Base-by-base conservation (phyloP, 53 echinoderm and acorn worm genomes). In the Patiria pectinifera region DNA sequence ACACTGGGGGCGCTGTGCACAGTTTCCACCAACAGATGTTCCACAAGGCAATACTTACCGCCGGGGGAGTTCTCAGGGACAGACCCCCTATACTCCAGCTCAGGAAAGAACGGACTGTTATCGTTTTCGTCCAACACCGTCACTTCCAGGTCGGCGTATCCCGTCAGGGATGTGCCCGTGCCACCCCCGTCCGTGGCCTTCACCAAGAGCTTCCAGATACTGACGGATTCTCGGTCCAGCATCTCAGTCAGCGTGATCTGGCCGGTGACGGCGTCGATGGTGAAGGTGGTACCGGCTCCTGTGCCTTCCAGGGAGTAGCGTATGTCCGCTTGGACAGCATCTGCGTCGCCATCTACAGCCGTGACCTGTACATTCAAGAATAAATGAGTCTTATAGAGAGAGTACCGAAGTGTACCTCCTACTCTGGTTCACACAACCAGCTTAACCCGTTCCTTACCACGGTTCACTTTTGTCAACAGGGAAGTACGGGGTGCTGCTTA, bases 71-170 rank as follows among this genome's bases (percentile, higher is more conserved):
- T 89, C 80, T 96, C 98, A 14, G 74, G 79, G n/a, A 98, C 96
- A 70, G 79, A 63, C 7, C 95, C 98, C 12, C 84, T 92, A 76
- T 98, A 98, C 46, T 95, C 96, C 66, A 84, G 71, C 3, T 92
- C 94, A 12, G 92, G 92, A 87, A 96, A 98, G n/a, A 35, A 23
- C 14, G 98, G 98, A 0, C 10, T 43, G 71, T 96, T 94, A 77
- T 98, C 98, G 35, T 98, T 98, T 63, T 92, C 83, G 89, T 98
- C 98, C 0, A 7, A 75, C 8, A 98, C 95, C 4, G 86, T 87
- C 45, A 98, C 87, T 13, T 66, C 83, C 18, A 98, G 83, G 44
- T 96, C 92, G 3, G 96, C 95, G 62, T 83, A 95, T 62, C 94
- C 94, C 3, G 87, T 82, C 84, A 91, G 76, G 12, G 62, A 35